These are phyloP conservation scores for Glaucomys volans DNA, from an alignment of 2,113 vertebrate genomes.

Conservation along the genomic window DNA sequence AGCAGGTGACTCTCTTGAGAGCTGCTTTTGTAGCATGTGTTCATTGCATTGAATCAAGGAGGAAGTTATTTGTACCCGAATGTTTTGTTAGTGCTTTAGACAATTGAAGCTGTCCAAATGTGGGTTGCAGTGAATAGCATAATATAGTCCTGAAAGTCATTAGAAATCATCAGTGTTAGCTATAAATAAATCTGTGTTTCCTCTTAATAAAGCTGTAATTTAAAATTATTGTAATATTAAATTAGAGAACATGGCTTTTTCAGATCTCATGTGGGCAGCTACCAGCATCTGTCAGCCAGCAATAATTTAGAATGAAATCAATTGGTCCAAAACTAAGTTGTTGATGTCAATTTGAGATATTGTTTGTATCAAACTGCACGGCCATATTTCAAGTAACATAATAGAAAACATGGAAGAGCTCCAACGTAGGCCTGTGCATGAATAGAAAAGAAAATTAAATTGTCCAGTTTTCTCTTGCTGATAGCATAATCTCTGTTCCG, in stretches of 20 bases:
- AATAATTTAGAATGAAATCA: conserved; percentile 75
- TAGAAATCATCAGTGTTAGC: conserved; percentile 64
- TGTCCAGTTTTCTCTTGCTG: conserved; percentile 69
- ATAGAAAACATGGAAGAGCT: conserved; percentile 72
- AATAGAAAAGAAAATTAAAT: conserved; percentile 79
- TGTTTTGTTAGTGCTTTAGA: conserved; percentile 69
- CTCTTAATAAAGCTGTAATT: conserved; percentile 79
- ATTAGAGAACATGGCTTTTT: conserved; percentile 73
- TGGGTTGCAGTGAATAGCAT: conserved; percentile 22
- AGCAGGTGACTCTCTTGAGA: neutral
- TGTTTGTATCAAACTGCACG: conserved; percentile 74
- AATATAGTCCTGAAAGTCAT: conserved; percentile 64
- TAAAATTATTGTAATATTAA: conserved; percentile 76
- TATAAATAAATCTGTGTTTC: conserved; percentile 76
- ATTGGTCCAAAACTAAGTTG: conserved; percentile 71
- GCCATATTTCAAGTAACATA: conserved; percentile 76
- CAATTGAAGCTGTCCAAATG: conserved; percentile 65
- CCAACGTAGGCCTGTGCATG: conserved; percentile 50
- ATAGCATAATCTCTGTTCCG: conserved; percentile 68
- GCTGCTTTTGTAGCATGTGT: conserved; percentile 47
- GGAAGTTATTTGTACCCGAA: conserved; percentile 68
- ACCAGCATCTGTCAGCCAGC: conserved; percentile 67
- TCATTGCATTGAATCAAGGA: conserved; percentile 63
- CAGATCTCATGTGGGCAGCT: conserved; percentile 63
- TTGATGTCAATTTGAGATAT: conserved; percentile 78